These are phyloP conservation scores for Campoplex nolae DNA, from an alignment of 2,888 invertebrate species.

Conservation along the genomic window DNA sequence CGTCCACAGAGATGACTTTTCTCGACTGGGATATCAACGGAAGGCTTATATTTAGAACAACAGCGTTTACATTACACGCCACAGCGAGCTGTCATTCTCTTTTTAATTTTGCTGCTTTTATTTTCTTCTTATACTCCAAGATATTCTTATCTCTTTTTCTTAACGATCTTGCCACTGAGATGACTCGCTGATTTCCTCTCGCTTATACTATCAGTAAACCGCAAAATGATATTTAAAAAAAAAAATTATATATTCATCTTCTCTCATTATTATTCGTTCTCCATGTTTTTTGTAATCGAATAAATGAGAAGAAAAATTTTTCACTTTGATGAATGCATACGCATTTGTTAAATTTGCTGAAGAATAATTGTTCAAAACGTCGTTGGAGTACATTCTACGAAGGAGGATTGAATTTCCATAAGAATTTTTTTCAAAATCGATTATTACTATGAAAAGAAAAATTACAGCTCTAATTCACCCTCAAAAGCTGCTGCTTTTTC, in stretches of 20 bases:
- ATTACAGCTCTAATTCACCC: neutral
- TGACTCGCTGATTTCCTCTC: slow-evolving; percentile 13
- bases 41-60: slow-evolving; percentile 51
- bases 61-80: slow-evolving; percentile 41
- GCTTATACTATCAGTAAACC: neutral
- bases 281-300: neutral
- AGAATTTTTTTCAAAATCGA: slow-evolving; percentile 21
- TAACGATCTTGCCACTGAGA: slow-evolving; percentile 17
- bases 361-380: neutral
- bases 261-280: slow-evolving; percentile 20
- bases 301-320: neutral
- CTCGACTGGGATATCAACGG: slow-evolving; percentile 23
- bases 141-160: slow-evolving; percentile 11
- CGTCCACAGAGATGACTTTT: slow-evolving; percentile 18
- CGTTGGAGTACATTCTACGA: neutral
- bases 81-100: slow-evolving; percentile 42
- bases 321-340: slow-evolving; percentile 35
- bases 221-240: slow-evolving; percentile 19
- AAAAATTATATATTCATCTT: slow-evolving; percentile 42
- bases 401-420: slow-evolving; percentile 35
- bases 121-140: slow-evolving; percentile 8
- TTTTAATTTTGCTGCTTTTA: slow-evolving; percentile 36
- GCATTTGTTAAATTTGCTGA: slow-evolving; percentile 7
- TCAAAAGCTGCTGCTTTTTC: neutral
- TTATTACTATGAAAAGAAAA: neutral